Base-by-base conservation (phyloP, 2,888 invertebrate genomes). In the Cremastinae sp. region DNA sequence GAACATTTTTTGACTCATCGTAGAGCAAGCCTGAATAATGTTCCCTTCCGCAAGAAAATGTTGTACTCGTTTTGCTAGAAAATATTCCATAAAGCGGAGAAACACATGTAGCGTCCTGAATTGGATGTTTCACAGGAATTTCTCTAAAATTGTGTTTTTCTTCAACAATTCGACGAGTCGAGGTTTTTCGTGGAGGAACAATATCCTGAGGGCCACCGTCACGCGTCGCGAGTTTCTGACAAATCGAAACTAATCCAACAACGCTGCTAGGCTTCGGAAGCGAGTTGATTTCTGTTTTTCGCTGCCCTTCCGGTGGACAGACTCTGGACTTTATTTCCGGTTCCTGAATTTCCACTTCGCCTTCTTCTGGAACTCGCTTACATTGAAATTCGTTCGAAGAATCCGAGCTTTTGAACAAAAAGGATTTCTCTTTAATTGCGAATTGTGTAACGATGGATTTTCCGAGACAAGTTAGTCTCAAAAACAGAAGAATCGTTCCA, bases 401-500 rank as follows among this genome's bases (percentile, higher is more conserved):
- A 16, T 81, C 81, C 5, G 75, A 69, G 18, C 78, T 84, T 73
- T 86, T 86, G 68, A 88, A 88, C 14, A 86, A 58, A 68, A 85
- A 85, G 0, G 83, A 81, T 58, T 83, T 78, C 1, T 83, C 78
- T 39, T 82, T 81, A 1, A 81, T 69, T 0, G 81, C 81, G 69
- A 87, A 87, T 65, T 85, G 84, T 0, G 87, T 87, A 0, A 84
- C 82, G 14, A 88, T 83, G 4, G 83, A 83, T 65, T 85, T 84
- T 2, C 88, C 88, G 70, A 85, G 85, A 59, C 86, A 86, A 1
- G 87, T 84, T 1, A 89, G 78, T 53, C 86, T 73, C 1, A 87
- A 53, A 49, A 86, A 86, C 1, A 87, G 72, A 4, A 80, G 78
- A 28, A 89, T 85, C n/a, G 79, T 83, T 47, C 88, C 89, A 3